Conservation (phyloP, 92 coral and sea anemone genomes). For the Virgularia gustaviana region DNA sequence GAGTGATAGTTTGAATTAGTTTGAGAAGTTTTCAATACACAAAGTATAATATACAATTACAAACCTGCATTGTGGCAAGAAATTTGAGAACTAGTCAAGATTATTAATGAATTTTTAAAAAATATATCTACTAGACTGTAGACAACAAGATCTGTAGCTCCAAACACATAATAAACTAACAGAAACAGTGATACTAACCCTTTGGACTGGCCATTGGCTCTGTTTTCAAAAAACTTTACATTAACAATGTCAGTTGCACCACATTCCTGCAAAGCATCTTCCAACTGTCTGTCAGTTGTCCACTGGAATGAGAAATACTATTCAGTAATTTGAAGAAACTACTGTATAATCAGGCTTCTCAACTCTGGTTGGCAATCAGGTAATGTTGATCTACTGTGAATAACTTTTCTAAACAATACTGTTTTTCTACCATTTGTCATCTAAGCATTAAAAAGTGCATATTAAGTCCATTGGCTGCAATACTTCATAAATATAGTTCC, state of each 20-base stretch:
- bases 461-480: too few species aligned
- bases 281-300: constrained; percentile 89
- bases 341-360: not conserved
- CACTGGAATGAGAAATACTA: constrained; percentile 58
- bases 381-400: not conserved
- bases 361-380: not conserved
- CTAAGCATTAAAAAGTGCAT: not conserved
- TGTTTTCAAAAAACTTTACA: constrained; percentile 95
- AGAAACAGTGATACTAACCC: constrained; percentile 65
- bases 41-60: too few species aligned
- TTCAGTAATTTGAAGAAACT: too few species aligned
- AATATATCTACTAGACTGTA: not conserved
- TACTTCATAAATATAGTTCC: too few species aligned
- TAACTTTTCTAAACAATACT: not conserved
- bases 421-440: too few species aligned
- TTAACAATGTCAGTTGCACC: constrained; percentile 96
- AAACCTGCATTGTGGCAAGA: too few species aligned
- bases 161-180: not conserved
- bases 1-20: constrained; percentile 30
- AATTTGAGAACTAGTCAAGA: too few species aligned
- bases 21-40: too few species aligned
- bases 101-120: too few species aligned
- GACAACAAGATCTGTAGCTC: not conserved
- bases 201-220: constrained; percentile 97
- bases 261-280: constrained; percentile 93